Base-by-base conservation (phyloP, 2,113 vertebrate genomes). In the Notothenia coriiceps region DNA sequence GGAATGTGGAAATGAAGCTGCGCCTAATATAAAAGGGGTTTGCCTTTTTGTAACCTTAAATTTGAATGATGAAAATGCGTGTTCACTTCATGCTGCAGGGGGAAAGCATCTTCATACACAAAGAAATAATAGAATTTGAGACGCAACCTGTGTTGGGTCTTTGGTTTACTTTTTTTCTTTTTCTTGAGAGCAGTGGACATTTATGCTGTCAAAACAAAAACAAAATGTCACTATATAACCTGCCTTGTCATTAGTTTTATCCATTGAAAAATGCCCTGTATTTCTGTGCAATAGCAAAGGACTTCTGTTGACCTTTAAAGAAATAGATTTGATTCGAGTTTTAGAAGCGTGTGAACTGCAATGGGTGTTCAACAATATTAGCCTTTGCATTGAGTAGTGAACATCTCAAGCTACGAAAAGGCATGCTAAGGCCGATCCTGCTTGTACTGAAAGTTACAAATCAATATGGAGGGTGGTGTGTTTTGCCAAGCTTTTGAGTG, bases 401-500 rank as follows among this genome's bases (percentile, higher is more conserved):
- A 83, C 74, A 61, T 80, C 62, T 88, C 54, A 63, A 70, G 71
- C 68, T 59, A 44, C 70, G 44, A 49, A 40, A 62, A 56, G 75
- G 74, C 20, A 66, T 76, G 68, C n/a, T 2, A 20, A n/a, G 35
- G 66, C 69, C 62, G 84, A 57, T 61, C 57, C 65, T 61, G 51
- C 18, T 85, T 80, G 68, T 74, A 74, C 79, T 12, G 40, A 65
- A 60, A 79, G 52, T 75, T 80, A 8, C 11, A 79, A 85, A 85
- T 7, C 56, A 70, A 72, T 43, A 77, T 79, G 79, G 85, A 83
- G 86, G 72, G 68, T 64, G 74, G 75, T 85, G 81, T 90, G 87
- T 87, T 83, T 91, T 92, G 92, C 93, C 91, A 93, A 92, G 89
- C 80, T 86, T 90, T 88, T 88, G 88, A 87, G 87, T 92, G 87